A percentile compares a stretch with the other conserved stretches of the same genome.
phyloP scores from a whole-genome alignment of 2,113 vertebrate species.

The Astatoreochromis straeleni region DNA sequence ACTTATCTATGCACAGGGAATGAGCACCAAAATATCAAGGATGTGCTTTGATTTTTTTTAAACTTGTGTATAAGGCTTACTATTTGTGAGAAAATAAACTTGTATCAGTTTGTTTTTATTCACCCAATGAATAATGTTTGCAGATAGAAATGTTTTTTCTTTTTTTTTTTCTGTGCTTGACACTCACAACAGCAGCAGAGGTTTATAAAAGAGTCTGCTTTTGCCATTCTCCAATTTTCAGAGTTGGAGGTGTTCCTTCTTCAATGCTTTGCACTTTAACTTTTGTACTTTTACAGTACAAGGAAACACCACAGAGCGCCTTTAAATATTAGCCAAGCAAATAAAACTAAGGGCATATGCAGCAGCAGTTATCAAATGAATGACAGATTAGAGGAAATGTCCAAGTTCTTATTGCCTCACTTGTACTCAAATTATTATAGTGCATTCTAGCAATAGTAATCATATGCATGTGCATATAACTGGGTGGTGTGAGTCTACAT shows the following conservation, averaged over 20 bases:
- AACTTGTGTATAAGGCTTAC: not conserved
- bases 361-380: not conserved
- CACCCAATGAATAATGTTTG: not conserved
- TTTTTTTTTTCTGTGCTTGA: not conserved
- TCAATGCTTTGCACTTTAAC: not conserved
- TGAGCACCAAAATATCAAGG: not conserved
- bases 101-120: not conserved
- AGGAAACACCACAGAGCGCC: not conserved
- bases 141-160: not conserved
- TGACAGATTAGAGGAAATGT: not conserved
- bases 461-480: not conserved
- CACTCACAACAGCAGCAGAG: not conserved
- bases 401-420: not conserved
- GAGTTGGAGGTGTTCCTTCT: not conserved
- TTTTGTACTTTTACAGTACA: not conserved
- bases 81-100: not conserved
- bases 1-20: not conserved
- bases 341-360: not conserved
- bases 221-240: not conserved
- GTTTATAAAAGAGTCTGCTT: not conserved
- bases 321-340: not conserved
- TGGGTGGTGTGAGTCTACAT: not conserved
- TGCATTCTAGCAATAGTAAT: not conserved
- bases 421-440: not conserved
- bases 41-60: not conserved